A percentile compares a stretch with the other conserved stretches of the same genome.
Evolutionary conservation across 1,140 invertebrate genomes (phyloP).

Genomic region (Hetaerina americana): DNA sequence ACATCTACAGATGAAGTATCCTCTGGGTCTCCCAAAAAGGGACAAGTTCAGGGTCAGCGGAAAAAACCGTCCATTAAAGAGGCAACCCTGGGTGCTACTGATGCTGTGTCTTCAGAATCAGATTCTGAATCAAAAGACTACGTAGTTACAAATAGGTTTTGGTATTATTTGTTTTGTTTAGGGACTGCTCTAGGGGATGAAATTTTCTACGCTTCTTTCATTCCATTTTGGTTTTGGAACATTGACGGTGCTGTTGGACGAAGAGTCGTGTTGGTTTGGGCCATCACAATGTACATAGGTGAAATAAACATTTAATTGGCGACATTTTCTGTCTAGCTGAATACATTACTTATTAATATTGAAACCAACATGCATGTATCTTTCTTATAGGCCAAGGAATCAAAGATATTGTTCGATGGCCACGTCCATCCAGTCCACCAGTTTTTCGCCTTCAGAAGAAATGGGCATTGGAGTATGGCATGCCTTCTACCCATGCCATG

Average conservation of each 20-base stretch:
- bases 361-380: too few species aligned
- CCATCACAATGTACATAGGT: conserved; percentile 74
- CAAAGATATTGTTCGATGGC: conserved; percentile 77
- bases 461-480: conserved; percentile 81
- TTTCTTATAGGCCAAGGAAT: conserved; percentile 74
- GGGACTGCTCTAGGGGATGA: conserved; percentile 78
- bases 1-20: too few species aligned
- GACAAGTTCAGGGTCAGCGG: conserved; percentile 2
- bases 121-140: conserved; percentile 27
- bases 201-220: conserved; percentile 74
- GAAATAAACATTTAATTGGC: too few species aligned
- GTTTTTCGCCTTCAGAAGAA: conserved; percentile 69
- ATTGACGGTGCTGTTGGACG: conserved; percentile 69
- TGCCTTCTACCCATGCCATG: conserved; percentile 92
- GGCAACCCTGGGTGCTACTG: too few species aligned
- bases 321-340: conserved; percentile 23
- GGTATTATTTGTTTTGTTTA: conserved; percentile 75
- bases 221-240: conserved; percentile 88
- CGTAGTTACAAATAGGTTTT: conserved; percentile 59
- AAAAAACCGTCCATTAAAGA: not conserved
- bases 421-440: conserved; percentile 66
- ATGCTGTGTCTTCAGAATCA: conserved; percentile 20
- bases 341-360: conserved; percentile 1
- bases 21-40: too few species aligned
- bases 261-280: conserved; percentile 70